Conservation (phyloP, 2,888 invertebrate genomes). For the Drosophila kambysellisi region DNA sequence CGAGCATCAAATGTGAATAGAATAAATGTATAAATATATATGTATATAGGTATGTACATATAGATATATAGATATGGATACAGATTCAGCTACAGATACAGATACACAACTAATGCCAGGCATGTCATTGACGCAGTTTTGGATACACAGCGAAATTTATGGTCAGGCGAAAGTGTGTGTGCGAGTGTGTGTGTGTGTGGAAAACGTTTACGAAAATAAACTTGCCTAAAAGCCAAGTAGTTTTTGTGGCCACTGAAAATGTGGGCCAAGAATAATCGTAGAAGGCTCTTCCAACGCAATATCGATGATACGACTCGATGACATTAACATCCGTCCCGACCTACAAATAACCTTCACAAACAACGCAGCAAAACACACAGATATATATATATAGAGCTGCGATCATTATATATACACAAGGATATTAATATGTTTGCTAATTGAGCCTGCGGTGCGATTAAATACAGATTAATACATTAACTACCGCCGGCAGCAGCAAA, state of each 20-base stretch:
- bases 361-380: not conserved
- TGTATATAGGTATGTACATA: not conserved
- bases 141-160: constrained; percentile 65
- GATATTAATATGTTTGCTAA: constrained; percentile 49
- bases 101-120: constrained; percentile 44
- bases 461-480: constrained; percentile 56
- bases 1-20: constrained; percentile 45
- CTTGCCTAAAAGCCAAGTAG: constrained; percentile 37
- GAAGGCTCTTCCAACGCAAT: constrained; percentile 26
- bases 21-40: constrained; percentile 18
- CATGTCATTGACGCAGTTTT: constrained; percentile 77
- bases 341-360: constrained; percentile 69
- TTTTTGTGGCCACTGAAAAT: constrained; percentile 32
- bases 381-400: not conserved
- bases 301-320: constrained; percentile 37
- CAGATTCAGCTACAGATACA: constrained; percentile 19
- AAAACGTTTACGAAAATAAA: constrained; percentile 72
- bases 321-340: constrained; percentile 67
- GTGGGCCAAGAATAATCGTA: constrained; percentile 73
- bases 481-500: constrained; percentile 10
- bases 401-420: constrained; percentile 30
- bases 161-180: constrained; percentile 26
- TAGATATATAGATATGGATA: constrained; percentile 9
- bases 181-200: constrained; percentile 23
- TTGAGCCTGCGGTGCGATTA: constrained; percentile 51